phyloP scores from a whole-genome alignment of 2,797 vertebrate species.

The Gymnodraco acuticeps region DNA sequence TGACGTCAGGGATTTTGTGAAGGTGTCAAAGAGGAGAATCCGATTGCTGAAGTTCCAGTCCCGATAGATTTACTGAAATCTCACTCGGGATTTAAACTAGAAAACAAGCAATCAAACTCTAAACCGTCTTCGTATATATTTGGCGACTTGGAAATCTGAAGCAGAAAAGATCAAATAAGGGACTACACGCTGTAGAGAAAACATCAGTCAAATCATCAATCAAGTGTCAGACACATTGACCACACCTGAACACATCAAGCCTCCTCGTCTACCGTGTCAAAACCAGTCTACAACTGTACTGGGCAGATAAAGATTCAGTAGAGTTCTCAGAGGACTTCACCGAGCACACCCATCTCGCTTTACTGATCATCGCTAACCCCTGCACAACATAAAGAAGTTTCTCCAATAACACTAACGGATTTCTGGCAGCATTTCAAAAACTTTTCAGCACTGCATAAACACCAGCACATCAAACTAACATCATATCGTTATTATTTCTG shows the following conservation, averaged over 20 bases:
- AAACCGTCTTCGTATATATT: too few relatives aligned
- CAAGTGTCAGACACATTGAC: background rate
- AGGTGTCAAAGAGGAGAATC: background rate
- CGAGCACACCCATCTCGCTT: background rate
- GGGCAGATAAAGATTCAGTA: background rate
- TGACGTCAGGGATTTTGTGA: background rate
- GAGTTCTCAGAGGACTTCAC: background rate
- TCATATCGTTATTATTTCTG: background rate
- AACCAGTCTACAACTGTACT: background rate
- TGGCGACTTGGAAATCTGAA: background rate
- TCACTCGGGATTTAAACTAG: too few relatives aligned
- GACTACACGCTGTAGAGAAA: too few relatives aligned
- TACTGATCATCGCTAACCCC: slow-evolving; percentile 16
- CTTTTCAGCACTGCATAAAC: slow-evolving; percentile 10
- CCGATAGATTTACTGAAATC: too few relatives aligned
- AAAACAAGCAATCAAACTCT: too few relatives aligned
- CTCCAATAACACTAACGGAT: slow-evolving; percentile 19
- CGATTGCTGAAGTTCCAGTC: background rate
- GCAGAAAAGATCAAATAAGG: background rate
- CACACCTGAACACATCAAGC: background rate
- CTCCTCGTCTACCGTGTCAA: background rate
- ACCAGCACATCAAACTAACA: background rate
- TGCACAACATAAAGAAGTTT: slow-evolving; percentile 15
- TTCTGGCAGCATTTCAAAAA: slow-evolving; percentile 17
- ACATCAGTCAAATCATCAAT: background rate